These are phyloP conservation scores for Gopherus evgoodei DNA, from an alignment of 2,113 vertebrate species.

Conservation along the genomic window DNA sequence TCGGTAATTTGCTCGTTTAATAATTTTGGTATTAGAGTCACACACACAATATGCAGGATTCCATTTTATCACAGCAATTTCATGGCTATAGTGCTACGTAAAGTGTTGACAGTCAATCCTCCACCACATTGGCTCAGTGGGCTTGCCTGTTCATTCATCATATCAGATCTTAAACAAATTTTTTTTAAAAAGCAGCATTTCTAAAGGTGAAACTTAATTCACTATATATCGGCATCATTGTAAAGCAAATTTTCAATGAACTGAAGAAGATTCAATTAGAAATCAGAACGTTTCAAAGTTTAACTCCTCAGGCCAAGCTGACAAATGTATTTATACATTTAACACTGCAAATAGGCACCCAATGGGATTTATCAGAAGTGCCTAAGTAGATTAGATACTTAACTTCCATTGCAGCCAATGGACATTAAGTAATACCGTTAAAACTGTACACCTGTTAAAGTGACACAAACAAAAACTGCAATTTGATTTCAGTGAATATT, in stretches of 20 bases:
- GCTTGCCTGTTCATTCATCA: background rate
- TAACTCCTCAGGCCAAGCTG: background rate
- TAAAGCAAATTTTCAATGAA: background rate
- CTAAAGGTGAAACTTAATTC: background rate
- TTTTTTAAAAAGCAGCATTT: background rate
- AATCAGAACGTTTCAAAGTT: background rate
- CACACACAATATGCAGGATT: fast-evolving
- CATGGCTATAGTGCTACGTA: fast-evolving
- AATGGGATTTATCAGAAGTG: background rate
- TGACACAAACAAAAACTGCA: background rate
- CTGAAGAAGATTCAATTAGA: background rate
- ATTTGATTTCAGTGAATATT: background rate
- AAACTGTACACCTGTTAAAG: too few species aligned
- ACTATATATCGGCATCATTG: background rate
- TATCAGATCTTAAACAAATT: background rate
- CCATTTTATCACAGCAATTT: fast-evolving
- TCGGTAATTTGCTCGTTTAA: background rate
- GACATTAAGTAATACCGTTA: background rate
- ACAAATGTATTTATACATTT: background rate
- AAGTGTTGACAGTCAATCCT: fast-evolving
- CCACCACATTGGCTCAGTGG: background rate
- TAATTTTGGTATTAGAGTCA: background rate
- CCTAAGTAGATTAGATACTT: background rate
- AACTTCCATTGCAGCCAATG: background rate
- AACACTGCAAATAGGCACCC: background rate